A percentile compares a stretch with the other conserved stretches of the same genome.
Conservation (phyloP, 2,797 vertebrate genomes). For the Phataginus tricuspis region DNA sequence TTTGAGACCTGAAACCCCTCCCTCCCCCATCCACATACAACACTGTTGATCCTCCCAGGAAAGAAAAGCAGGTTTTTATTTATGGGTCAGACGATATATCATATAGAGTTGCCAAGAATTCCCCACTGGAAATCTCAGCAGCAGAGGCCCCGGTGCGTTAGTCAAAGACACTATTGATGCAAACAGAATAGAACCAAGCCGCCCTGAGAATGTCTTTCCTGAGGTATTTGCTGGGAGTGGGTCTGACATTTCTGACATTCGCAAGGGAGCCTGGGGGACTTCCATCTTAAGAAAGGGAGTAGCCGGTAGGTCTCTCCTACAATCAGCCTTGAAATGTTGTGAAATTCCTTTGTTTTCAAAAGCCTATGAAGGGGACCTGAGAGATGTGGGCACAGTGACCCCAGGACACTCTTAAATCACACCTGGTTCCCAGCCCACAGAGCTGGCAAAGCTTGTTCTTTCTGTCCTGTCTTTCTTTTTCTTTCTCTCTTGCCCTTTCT, state of each 20-base stretch:
- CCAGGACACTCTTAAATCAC: background rate
- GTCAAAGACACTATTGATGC: constrained; percentile 26
- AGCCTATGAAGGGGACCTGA: background rate
- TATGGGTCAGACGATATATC: background rate
- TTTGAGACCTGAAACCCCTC: background rate
- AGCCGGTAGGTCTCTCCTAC: background rate
- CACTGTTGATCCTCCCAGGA: constrained; percentile 30
- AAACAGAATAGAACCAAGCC: background rate
- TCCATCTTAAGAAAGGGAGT: background rate
- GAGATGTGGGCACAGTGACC: background rate
- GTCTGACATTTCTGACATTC: constrained; percentile 51
- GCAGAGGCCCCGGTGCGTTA: background rate
- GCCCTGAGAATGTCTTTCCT: constrained; percentile 1
- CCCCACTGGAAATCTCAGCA: background rate
- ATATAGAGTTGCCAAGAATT: constrained; percentile 4
- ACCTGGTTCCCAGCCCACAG: background rate
- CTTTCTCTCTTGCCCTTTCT: background rate
- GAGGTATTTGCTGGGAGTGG: background rate
- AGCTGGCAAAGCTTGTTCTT: background rate
- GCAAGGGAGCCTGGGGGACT: constrained; percentile 20
- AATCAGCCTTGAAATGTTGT: background rate
- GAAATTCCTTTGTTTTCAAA: constrained; percentile 32
- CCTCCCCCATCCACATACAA: background rate
- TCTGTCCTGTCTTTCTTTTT: background rate
- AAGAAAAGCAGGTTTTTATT: constrained; percentile 42